These are phyloP conservation scores for Rhinoraja longicauda DNA, from an alignment of 2,797 vertebrate species.

Conservation along the genomic window DNA sequence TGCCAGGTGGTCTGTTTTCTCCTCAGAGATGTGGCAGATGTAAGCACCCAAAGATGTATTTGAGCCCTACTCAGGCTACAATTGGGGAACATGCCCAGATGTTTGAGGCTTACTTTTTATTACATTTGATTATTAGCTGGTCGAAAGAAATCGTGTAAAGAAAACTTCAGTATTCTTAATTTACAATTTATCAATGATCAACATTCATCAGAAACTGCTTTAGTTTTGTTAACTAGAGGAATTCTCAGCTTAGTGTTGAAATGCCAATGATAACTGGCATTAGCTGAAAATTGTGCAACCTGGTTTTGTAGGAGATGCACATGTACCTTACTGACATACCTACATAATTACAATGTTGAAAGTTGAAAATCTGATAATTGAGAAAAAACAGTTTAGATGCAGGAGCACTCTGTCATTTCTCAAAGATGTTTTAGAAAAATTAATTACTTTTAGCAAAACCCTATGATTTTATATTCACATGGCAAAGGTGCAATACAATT, in stretches of 20 bases:
- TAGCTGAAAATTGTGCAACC: background rate
- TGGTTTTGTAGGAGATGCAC: background rate
- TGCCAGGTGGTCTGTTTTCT: background rate
- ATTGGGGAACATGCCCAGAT: background rate
- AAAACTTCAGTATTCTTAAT: background rate
- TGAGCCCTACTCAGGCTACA: background rate
- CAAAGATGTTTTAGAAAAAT: slow-evolving; percentile 30
- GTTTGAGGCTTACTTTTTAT: background rate
- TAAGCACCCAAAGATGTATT: background rate
- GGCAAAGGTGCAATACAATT: slow-evolving; percentile 36
- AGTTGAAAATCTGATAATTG: background rate
- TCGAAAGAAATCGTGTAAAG: background rate
- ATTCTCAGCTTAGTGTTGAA: slow-evolving; percentile 1
- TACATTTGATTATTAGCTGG: background rate
- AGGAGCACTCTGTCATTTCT: background rate
- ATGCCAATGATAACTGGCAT: slow-evolving; percentile 19
- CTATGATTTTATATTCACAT: slow-evolving; percentile 39
- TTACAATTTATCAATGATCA: background rate
- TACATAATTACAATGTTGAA: background rate
- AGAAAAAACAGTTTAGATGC: background rate
- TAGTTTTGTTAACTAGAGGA: background rate
- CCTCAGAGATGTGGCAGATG: background rate
- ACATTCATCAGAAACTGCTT: background rate
- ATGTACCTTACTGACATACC: background rate
- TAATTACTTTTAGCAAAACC: slow-evolving; percentile 39